Conservation (phyloP, 2,888 invertebrate species). For the Pantelozetes paolii region DNA sequence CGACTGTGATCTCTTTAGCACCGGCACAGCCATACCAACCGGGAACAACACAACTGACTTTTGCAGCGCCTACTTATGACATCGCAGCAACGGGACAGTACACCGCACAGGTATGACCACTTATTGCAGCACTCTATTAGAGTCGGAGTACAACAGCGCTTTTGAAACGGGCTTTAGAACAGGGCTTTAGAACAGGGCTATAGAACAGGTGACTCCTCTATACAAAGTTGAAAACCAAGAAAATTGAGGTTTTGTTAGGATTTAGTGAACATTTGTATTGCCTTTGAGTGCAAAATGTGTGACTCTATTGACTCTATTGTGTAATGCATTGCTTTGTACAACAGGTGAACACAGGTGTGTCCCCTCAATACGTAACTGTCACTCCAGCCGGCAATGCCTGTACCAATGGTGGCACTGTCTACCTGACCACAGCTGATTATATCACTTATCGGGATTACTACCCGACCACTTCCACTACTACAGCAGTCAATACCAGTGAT, state of each 20-base stretch:
- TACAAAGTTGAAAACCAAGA: conserved; percentile 30
- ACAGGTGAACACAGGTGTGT: conserved; percentile 41
- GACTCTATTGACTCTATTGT: conserved; percentile 21
- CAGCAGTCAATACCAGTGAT: conserved; percentile 41
- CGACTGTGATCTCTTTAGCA: conserved; percentile 44
- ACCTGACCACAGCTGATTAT: conserved; percentile 43
- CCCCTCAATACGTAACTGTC: conserved; percentile 43
- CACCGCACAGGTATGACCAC: conserved; percentile 43
- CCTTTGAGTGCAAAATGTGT: conserved; percentile 7
- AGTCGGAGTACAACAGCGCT: neutral
- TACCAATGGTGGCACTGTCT: conserved; percentile 40
- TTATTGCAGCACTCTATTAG: neutral
- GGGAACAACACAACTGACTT: conserved; percentile 43
- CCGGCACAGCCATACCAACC: conserved; percentile 44
- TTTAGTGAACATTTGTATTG: neutral
- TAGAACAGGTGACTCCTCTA: conserved; percentile 28
- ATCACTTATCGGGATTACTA: conserved; percentile 44
- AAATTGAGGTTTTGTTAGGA: conserved; percentile 23
- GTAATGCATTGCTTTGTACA: conserved; percentile 36
- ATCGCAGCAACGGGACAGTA: conserved; percentile 41
- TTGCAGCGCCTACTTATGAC: conserved; percentile 44
- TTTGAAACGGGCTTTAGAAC: neutral
- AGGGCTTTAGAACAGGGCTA: neutral
- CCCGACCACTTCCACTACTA: conserved; percentile 18
- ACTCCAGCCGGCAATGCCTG: conserved; percentile 36